Conservation (phyloP, 2,797 vertebrate species). For the Premnoplex brunnescens region DNA sequence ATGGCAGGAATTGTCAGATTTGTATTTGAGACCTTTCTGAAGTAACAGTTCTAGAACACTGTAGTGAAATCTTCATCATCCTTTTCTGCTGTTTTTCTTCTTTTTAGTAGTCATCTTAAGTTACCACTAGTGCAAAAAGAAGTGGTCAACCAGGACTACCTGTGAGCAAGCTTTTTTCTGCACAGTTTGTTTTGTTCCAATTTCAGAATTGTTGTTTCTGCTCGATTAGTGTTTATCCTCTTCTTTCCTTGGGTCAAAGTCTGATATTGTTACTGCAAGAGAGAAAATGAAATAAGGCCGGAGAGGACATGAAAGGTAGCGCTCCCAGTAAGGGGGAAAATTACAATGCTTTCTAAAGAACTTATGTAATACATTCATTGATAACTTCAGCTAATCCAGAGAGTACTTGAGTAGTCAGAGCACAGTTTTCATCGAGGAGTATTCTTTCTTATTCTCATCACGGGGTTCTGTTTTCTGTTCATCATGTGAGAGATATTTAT, state of each 20-base stretch:
- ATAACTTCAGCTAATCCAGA: background rate
- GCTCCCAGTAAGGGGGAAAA: background rate
- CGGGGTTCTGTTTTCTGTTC: background rate
- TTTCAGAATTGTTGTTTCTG: background rate
- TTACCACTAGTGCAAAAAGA: background rate
- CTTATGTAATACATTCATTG: background rate
- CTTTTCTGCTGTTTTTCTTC: background rate
- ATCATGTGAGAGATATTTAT: background rate
- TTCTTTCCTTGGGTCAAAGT: background rate
- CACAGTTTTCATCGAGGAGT: fast-evolving
- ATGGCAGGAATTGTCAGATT: background rate
- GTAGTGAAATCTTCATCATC: background rate
- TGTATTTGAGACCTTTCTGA: background rate
- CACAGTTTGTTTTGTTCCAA: background rate
- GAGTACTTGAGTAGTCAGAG: background rate
- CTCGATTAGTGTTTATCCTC: background rate
- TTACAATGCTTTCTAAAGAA: background rate
- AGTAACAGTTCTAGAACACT: background rate
- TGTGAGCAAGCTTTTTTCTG: background rate
- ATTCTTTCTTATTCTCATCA: background rate
- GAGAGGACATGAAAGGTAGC: background rate
- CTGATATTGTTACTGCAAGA: background rate
- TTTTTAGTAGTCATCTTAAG: background rate
- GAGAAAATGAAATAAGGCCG: background rate
- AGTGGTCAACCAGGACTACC: background rate